Conservation (phyloP, 2,113 vertebrate species). For the Megaceryle torquata region DNA sequence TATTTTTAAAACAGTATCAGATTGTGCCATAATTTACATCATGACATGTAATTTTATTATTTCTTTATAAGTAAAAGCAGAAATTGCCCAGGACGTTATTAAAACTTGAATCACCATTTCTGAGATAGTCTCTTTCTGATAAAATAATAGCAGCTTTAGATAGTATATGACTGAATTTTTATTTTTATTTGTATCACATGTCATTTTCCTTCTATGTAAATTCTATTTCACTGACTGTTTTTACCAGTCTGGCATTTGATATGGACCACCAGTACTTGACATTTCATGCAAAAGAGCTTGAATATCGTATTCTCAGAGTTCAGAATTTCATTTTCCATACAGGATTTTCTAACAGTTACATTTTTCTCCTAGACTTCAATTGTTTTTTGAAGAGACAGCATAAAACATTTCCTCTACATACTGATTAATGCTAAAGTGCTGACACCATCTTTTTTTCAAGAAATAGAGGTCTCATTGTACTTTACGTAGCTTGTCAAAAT, state of each 20-base stretch:
- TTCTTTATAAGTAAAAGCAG: background rate
- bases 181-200: background rate
- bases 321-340: constrained; percentile 26
- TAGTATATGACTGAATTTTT: background rate
- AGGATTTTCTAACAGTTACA: background rate
- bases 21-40: background rate
- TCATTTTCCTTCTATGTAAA: background rate
- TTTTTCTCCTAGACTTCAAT: constrained; percentile 1
- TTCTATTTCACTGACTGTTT: background rate
- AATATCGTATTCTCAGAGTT: constrained; percentile 28
- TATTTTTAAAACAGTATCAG: background rate
- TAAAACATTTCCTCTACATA: background rate
- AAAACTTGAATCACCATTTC: background rate
- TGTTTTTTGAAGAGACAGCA: background rate
- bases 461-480: background rate
- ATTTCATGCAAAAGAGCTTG: constrained; percentile 53
- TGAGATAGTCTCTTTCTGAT: background rate
- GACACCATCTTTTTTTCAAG: background rate
- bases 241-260: background rate
- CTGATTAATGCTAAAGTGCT: background rate
- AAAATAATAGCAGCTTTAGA: background rate
- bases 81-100: background rate
- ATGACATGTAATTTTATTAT: background rate
- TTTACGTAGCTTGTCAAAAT: background rate
- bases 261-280: background rate